Evolutionary conservation across 1,140 invertebrate genomes (phyloP), one percentile per base, ranked within the genome.

Genomic region (Monochamus saltuarius): DNA sequence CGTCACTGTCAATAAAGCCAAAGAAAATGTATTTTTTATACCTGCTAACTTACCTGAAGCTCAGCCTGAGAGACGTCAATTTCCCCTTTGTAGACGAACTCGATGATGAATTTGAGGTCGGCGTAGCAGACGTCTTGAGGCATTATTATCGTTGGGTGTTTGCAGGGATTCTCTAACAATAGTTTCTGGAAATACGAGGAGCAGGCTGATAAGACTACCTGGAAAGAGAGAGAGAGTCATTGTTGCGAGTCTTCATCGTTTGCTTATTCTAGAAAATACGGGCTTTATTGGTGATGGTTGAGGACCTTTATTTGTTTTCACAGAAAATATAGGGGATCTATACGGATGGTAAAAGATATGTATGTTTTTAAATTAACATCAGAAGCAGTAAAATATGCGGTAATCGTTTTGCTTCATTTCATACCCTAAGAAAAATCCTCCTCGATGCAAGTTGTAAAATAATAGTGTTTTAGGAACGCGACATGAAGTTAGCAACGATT

Each of bases 11-110:
- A 29, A 29, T 29, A 29, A 29, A 29, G 22, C 22, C 6, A 29
- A n/a, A 29, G 22, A 29, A 29, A 29, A 29, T 29, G 22, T 7
- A 42, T 42, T 42, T 17, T 13, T 13, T 55, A 56, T 11, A 29
- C 22, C 22, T 29, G 22, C 22, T 29, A 7, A 22, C 77, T 81
- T 75, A 88, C 86, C 84, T 89, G 85, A 56, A 91, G 75, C 73
- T 90, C 86, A 39, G 87, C 86, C 74, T 89, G 87, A 19, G 86
- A 85, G 46, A 91, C 88, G 76, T 89, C 87, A 62, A 91, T 89
- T 80, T 90, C 88, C 39, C 89, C 89, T 69, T 85, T 83, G 77
- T 91, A 91, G 65, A 91, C 90, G 76, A 91, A 91, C 68, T 91
- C 88, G 59, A 91, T 87, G 61, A 91, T 89, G 68, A 89, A 88